Conservation (phyloP, 2,797 vertebrate genomes). For the Centroberyx gerrardi region DNA sequence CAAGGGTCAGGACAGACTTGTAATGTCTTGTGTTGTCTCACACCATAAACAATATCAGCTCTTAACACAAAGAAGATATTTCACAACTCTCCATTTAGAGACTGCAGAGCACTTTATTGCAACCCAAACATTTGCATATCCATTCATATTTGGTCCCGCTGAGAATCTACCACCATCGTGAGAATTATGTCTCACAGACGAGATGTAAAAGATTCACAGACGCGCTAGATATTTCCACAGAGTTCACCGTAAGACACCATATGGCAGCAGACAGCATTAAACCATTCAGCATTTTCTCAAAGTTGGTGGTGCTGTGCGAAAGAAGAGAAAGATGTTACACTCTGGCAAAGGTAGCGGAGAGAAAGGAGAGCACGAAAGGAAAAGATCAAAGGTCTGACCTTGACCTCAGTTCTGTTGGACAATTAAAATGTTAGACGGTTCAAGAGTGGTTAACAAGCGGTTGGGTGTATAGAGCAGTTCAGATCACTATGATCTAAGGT, state of each 20-base stretch:
- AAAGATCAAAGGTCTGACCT: slow-evolving; percentile 42
- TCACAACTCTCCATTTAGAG: slow-evolving; percentile 54
- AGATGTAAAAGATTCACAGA: slow-evolving; percentile 19
- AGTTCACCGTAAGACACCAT: slow-evolving; percentile 1
- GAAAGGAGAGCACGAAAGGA: slow-evolving; percentile 18
- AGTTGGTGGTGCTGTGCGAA: slow-evolving; percentile 28
- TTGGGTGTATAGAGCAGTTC: slow-evolving; percentile 66
- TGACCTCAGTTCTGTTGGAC: slow-evolving; percentile 55
- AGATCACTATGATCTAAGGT: slow-evolving; percentile 81
- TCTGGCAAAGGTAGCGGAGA: slow-evolving; percentile 26
- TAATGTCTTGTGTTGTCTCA: slow-evolving; percentile 39
- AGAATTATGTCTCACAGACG: slow-evolving; percentile 33
- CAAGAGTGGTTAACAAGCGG: slow-evolving; percentile 75
- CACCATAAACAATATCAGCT: slow-evolving; percentile 59
- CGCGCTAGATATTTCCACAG: neutral
- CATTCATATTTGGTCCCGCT: neutral
- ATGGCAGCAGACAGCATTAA: slow-evolving; percentile 1
- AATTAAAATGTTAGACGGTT: slow-evolving; percentile 78
- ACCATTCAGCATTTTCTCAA: neutral
- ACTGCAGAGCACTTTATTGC: slow-evolving; percentile 38
- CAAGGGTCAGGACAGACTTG: slow-evolving; percentile 48
- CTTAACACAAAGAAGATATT: slow-evolving; percentile 57
- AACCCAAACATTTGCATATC: neutral
- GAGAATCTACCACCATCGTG: slow-evolving; percentile 22
- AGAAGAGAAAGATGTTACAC: slow-evolving; percentile 4